Evolutionary conservation across 2,113 vertebrate species (phyloP), one percentile per base, ranked within the genome.

Genomic region (Actinemys pallida): DNA sequence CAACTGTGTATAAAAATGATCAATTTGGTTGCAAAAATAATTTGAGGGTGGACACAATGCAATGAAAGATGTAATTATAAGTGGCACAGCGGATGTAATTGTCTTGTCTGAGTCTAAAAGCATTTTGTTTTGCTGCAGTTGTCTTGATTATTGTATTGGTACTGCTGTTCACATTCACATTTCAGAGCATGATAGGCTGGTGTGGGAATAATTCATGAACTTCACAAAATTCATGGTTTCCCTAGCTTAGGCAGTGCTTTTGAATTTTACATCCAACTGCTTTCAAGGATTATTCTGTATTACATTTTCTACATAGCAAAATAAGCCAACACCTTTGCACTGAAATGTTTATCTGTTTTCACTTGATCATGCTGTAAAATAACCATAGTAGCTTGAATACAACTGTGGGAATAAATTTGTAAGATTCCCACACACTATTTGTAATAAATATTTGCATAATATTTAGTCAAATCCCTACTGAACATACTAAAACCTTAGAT

Each of bases 241-340:
- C 79, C 69, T 93, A 95, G 80, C 81, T 90, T 92, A 92, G 84
- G n/a, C 42, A 95, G 3, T 53, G 86, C 57, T 93, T 97, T 93
- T 93, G 82, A 94, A 96, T 95, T 93, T 97, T 89, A 92, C 35
- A 93, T 94, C 91, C 95, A 92, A 90, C 94, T 91, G 87, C 90
- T 97, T 93, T 84, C 80, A 95, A 94, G 95, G 90, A 97, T 97
- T 96, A 96, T 89, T 97, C 59, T 95, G 57, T 93, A 90, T 92
- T 90, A 86, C 42, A 57, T 94, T 95, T 96, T 87, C 91, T 96
- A 85, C 87, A 94, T 76, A 97, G 92, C 85, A 95, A 95, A 92
- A 89, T 90, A 83, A 94, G 82, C 56, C 92, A 96, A 91, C 87
- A 42, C 69, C 76, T 78, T 96, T 95, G 83, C 52, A 83, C 80